Conservation (phyloP, 2,797 vertebrate species). For the Semotilus atromaculatus region DNA sequence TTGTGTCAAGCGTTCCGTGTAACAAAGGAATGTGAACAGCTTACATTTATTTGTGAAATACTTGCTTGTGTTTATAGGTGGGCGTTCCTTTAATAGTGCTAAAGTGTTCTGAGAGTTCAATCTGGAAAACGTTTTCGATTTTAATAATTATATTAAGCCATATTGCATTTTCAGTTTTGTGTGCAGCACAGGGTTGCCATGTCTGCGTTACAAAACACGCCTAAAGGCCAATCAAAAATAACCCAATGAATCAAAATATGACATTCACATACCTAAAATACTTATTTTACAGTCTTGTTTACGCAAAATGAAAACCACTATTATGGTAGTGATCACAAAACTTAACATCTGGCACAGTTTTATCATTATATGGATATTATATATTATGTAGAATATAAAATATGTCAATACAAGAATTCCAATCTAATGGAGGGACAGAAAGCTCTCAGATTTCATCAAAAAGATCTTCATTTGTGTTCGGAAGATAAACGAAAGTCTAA, state of each 20-base stretch:
- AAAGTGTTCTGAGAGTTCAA: neutral
- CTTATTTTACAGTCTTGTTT: no score
- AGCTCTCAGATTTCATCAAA: neutral
- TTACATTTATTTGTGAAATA: neutral
- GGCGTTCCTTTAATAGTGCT: neutral
- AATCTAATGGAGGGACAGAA: neutral
- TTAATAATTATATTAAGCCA: neutral
- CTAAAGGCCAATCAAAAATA: neutral
- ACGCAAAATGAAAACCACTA: no score
- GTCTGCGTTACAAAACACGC: neutral
- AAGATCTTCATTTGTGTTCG: neutral
- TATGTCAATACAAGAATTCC: no score
- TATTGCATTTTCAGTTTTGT: neutral
- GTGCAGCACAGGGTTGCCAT: neutral
- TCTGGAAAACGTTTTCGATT: neutral
- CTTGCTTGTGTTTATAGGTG: constrained; percentile 9
- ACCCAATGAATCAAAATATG: neutral
- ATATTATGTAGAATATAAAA: no score
- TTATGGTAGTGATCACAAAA: no score
- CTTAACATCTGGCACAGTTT: no score
- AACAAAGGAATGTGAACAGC: neutral
- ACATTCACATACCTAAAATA: no score
- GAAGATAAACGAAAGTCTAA: neutral
- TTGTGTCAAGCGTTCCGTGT: neutral
- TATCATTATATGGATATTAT: no score